Evolutionary conservation across 1,140 invertebrate species (phyloP).

Genomic region (Hylyphantes graminicola): DNA sequence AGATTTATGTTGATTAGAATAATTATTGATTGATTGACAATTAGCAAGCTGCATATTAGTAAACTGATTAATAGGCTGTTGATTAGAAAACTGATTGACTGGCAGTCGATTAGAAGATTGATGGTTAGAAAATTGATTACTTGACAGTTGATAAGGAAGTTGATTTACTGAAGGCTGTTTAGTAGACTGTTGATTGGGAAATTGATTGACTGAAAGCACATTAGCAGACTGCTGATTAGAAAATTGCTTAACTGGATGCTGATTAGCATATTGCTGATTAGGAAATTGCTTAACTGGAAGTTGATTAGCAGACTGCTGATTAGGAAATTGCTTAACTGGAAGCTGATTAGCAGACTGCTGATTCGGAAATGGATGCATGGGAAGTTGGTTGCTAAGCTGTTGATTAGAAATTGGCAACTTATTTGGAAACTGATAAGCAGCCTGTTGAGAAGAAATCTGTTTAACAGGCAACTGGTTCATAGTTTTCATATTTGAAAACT

Average conservation of each 20-base stretch:
- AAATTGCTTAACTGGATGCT: too few relatives aligned
- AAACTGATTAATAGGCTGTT: constrained; percentile 7
- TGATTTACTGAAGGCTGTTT: too few relatives aligned
- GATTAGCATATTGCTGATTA: too few relatives aligned
- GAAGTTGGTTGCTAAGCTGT: neutral
- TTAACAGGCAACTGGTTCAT: neutral
- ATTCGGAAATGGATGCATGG: neutral
- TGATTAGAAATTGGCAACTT: neutral
- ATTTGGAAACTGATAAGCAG: constrained; percentile 2
- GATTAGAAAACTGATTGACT: constrained; percentile 31
- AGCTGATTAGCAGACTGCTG: constrained; percentile 17
- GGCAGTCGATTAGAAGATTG: constrained; percentile 16
- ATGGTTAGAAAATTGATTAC: too few relatives aligned
- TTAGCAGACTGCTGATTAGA: too few relatives aligned
- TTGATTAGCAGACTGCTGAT: neutral
- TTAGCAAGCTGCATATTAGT: neutral
- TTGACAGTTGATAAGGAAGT: too few relatives aligned
- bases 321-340: neutral
- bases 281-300: too few relatives aligned
- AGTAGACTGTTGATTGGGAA: too few relatives aligned
- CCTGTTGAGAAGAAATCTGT: constrained; percentile 1
- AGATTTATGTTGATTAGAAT: too few relatives aligned
- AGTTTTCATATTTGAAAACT: constrained; percentile 19
- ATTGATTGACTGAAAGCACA: too few relatives aligned
- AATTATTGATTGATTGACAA: too few relatives aligned